Evolutionary conservation across 2,888 invertebrate genomes (phyloP).

Genomic region (Tetranychus piercei): DNA sequence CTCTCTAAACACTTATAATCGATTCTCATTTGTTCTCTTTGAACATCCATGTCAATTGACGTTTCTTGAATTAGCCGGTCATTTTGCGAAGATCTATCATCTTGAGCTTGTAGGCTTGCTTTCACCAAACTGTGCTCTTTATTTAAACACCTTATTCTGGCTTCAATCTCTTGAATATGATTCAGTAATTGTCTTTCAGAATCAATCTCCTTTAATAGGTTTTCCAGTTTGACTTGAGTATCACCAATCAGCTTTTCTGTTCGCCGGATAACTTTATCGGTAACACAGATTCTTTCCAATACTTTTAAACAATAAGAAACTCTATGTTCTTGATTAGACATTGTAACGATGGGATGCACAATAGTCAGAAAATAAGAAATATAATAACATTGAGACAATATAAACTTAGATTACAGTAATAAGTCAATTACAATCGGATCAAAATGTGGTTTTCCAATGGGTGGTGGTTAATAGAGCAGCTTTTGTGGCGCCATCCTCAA

Average conservation of each 20-base stretch:
- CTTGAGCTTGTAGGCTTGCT: neutral
- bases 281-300: conserved; percentile 6
- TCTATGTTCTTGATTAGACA: neutral
- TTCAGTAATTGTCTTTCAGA: neutral
- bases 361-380: neutral
- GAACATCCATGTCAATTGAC: conserved; percentile 6
- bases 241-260: neutral
- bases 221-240: conserved; percentile 5
- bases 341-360: neutral
- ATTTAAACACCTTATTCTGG: neutral
- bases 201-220: neutral
- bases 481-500: neutral
- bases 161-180: conserved; percentile 4
- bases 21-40: conserved; percentile 1
- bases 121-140: neutral
- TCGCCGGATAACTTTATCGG: neutral
- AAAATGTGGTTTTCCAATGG: neutral
- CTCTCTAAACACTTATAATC: conserved; percentile 8
- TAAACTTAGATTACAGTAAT: too few species aligned
- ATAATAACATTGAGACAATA: too few species aligned
- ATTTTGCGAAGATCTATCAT: neutral
- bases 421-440: neutral
- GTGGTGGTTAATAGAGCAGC: neutral
- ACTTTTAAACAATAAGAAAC: conserved; percentile 8
- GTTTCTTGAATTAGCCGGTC: conserved; percentile 2